A percentile compares a stretch with the other conserved stretches of the same genome.
Conservation (phyloP, 2,113 vertebrate genomes). For the Nematolebias whitei region DNA sequence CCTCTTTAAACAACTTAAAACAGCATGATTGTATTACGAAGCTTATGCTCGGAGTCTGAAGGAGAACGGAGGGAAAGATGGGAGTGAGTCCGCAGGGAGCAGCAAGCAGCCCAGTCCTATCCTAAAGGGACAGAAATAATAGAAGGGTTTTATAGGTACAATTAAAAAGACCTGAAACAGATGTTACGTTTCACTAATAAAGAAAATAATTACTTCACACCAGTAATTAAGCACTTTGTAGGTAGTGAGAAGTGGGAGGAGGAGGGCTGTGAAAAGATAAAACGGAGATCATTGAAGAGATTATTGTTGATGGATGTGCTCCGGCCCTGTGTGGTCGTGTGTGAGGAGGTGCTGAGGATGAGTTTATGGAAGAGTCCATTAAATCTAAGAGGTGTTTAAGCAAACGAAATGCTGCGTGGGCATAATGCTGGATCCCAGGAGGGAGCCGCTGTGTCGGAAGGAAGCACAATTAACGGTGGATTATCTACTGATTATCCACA, state of each 20-base stretch:
- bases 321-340: conserved; percentile 64
- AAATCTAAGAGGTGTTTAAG: conserved; percentile 77
- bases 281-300: conserved; percentile 75
- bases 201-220: conserved; percentile 82
- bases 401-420: conserved; percentile 69
- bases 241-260: conserved; percentile 61
- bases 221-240: conserved; percentile 82
- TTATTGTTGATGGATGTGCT: conserved; percentile 74
- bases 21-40: conserved; percentile 44
- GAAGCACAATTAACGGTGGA: conserved; percentile 67
- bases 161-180: conserved; percentile 83
- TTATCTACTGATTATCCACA: conserved; percentile 71
- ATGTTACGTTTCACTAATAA: conserved; percentile 81
- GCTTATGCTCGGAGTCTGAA: conserved; percentile 39
- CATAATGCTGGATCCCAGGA: conserved; percentile 65
- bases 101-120: conserved; percentile 73
- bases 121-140: conserved; percentile 81
- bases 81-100: conserved; percentile 71
- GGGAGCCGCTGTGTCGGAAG: conserved; percentile 56
- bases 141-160: conserved; percentile 80
- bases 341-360: conserved; percentile 58
- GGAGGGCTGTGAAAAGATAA: conserved; percentile 67
- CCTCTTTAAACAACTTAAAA: conserved; percentile 53
- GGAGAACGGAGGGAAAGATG: conserved; percentile 26
- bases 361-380: conserved; percentile 78